phyloP scores from a whole-genome alignment of 2,888 invertebrate species.

The Chalcosyrphus nemorum region DNA sequence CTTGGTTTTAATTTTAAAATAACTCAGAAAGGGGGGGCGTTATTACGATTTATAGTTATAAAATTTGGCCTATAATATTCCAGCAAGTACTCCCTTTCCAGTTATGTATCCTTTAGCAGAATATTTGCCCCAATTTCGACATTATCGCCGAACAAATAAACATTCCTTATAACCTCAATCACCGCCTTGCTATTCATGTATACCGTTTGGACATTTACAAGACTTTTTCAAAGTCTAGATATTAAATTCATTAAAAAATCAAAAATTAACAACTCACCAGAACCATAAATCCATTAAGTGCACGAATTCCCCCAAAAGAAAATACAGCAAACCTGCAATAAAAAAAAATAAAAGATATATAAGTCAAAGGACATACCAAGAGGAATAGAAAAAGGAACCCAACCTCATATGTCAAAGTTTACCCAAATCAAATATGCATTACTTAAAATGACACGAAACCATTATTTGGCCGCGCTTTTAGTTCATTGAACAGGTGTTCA shows the following conservation, averaged over 20 bases:
- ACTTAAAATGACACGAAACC: slow-evolving; percentile 38
- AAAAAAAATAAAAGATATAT: not conserved
- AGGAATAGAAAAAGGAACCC: not conserved
- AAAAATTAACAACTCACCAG: slow-evolving; percentile 19
- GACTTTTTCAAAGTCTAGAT: not conserved
- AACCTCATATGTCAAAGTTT: slow-evolving; percentile 11
- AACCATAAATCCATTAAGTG: slow-evolving; percentile 48
- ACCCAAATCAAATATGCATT: slow-evolving; percentile 41
- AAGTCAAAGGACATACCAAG: not conserved
- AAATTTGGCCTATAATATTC: not conserved
- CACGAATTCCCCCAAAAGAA: slow-evolving; percentile 39
- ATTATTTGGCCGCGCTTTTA: not conserved
- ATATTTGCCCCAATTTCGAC: no score
- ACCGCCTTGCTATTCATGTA: no score
- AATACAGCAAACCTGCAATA: slow-evolving; percentile 20
- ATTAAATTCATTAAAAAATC: not conserved
- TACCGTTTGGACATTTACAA: not conserved
- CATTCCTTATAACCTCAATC: no score
- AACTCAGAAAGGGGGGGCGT: no score
- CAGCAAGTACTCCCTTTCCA: no score
- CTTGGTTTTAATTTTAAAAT: not conserved
- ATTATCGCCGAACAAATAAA: no score
- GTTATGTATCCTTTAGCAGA: no score
- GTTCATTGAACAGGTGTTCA: slow-evolving; percentile 55
- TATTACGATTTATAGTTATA: no score